Conservation (phyloP, 2,797 vertebrate genomes). For the Rousettus madagascariensis region DNA sequence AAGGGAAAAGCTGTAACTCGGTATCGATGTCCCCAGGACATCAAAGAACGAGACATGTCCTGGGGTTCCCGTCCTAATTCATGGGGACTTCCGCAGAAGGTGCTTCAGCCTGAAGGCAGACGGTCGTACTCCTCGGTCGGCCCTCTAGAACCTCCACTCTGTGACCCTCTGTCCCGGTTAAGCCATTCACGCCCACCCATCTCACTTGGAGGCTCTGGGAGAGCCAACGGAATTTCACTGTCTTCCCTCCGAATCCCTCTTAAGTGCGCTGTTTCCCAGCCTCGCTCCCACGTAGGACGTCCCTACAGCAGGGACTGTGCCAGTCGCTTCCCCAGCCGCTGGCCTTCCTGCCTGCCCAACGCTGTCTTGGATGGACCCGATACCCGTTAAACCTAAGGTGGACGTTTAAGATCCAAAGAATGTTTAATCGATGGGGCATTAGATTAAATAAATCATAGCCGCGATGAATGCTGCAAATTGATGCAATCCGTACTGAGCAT, state of each 20-base stretch:
- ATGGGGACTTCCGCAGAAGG: accelerated
- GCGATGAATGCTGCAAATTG: slow-evolving; percentile 76
- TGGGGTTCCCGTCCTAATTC: not conserved
- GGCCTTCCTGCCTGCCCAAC: not conserved
- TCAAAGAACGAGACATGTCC: not conserved
- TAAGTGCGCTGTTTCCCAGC: not conserved
- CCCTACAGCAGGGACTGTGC: not conserved
- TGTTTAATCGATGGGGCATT: slow-evolving; percentile 79
- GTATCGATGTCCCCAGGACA: not conserved
- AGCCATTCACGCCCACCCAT: not conserved
- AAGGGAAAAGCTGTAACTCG: not conserved
- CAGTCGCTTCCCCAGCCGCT: not conserved
- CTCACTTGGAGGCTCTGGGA: not conserved
- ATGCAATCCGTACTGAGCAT: slow-evolving; percentile 73
- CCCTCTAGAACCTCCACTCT: not conserved
- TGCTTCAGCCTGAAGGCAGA: not conserved
- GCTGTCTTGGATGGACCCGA: slow-evolving; percentile 54
- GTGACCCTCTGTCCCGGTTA: not conserved
- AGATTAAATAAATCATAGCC: slow-evolving; percentile 69
- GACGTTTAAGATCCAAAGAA: slow-evolving; percentile 72
- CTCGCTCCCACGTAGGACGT: not conserved
- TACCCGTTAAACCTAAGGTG: slow-evolving; percentile 71
- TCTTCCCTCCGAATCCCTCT: slow-evolving; percentile 40
- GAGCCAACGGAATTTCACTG: not conserved
- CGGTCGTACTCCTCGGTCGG: accelerated